Evolutionary conservation across 2,113 vertebrate species (phyloP), one percentile per base, ranked within the genome.

Genomic region (Bubo bubo): DNA sequence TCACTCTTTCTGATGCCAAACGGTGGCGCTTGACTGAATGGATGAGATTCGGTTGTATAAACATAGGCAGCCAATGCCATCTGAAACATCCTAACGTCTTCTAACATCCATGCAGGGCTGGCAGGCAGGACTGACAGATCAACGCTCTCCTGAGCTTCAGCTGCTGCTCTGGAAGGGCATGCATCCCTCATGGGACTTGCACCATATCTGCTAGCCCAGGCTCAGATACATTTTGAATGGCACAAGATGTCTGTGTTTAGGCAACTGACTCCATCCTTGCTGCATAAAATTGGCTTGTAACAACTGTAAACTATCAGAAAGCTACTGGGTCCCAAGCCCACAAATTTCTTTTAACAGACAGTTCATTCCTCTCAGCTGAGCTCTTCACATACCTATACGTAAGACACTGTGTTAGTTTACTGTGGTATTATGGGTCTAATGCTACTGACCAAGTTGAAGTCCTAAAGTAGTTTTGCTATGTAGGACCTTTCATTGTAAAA

Each of bases 291-390:
- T 66, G 3, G 14, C 52, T 66, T 9, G 15, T 77, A 43, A 70
- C 6, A 35, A n/a, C 13, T 50, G 22, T 50, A 74, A 93, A 47
- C 10, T 55, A 34, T 35, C 14, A 79, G 72, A 88, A 89, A 75
- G 16, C 23, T 81, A 52, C 68, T 43, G 47, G 11, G 35, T 88
- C 79, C 64, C 20, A 86, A 82, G 41, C 16, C 35, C 56, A 62
- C 28, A 24, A 73, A 63, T 87, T 90, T 93, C 37, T 97, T 96
- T 90, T 43, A 86, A 67, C 34, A 80, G 73, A 14, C 59, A 88
- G 73, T 95, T 37, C 21, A 55, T 93, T 96, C 84, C 58, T 91
- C 75, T 96, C 87, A 90, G 88, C 45, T 86, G 73, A 87, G 52
- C 16, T 94, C 58, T 96, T 92, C 81, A 30, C 17, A 66, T 20